Evolutionary conservation across 2,888 invertebrate species (phyloP), one percentile per base, ranked within the genome.

Genomic region (Abscondita cerata): DNA sequence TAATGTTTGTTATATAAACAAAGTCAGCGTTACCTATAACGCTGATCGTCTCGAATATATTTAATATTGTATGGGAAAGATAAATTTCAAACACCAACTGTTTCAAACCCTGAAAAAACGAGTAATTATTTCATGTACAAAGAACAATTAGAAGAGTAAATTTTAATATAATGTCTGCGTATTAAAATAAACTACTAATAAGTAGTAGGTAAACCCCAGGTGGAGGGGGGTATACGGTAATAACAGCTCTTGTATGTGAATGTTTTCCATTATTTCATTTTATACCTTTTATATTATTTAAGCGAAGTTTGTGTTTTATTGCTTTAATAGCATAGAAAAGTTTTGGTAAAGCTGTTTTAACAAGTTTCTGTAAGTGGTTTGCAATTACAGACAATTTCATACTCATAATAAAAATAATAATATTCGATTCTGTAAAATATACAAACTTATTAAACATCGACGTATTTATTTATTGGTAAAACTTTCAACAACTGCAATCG

Each of bases 1-100:
- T 75, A 77, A 75, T 76, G 77, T 79, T 79, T 80, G 80, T 79
- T 78, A 76, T 78, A 79, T 79, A 79, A 79, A 80, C 79, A 78
- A 76, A 65, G 62, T 59, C 56, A 56, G 55, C 48, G 55, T 59
- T 58, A 62, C 57, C 38, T 53, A 56, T 52, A 57, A 44, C 20
- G 48, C 53, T 33, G 52, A 52, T 31, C 52, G 41, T 53, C 52
- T 48, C 48, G 44, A 44, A 40, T 40, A 15, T 44, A n/a, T 36
- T 44, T 18, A 6, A 4, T 44, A 44, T 12, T 41, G 20, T 38
- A 38, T 38, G 38, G n/a, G 41, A 41, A 12, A 36, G 41, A 41
- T 41, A 41, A 41, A 41, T 41, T 36, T 18, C 18, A 40, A 31
- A 25, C 25, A 25, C 25, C 25, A 19, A 5, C 5, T 19, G 18